These are phyloP conservation scores for Threskiornis aethiopicus DNA, from an alignment of 2,797 vertebrate species.

Conservation along the genomic window DNA sequence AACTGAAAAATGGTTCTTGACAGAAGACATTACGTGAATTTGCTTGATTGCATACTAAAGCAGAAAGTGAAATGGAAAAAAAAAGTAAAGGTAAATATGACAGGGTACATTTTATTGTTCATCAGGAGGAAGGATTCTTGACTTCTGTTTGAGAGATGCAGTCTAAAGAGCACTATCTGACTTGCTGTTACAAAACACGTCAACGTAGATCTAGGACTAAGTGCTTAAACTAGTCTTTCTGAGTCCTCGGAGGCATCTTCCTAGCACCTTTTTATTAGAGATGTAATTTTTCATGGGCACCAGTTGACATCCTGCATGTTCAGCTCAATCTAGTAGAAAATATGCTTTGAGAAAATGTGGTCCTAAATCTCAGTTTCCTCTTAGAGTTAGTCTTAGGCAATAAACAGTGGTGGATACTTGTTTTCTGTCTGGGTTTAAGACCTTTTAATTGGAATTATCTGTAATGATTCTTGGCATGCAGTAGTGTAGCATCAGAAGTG, in stretches of 20 bases:
- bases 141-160: neutral
- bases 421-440: neutral
- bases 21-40: neutral
- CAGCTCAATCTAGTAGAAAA: neutral
- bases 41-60: neutral
- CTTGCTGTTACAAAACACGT: neutral
- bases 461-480: neutral
- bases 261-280: neutral
- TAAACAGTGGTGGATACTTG: neutral
- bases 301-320: neutral
- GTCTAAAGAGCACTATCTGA: neutral
- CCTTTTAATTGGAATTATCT: neutral
- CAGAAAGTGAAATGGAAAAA: neutral
- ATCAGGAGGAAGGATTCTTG: neutral
- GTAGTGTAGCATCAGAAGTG: neutral
- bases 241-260: neutral
- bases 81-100: neutral
- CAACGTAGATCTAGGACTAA: neutral
- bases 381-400: neutral
- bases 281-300: neutral
- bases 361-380: neutral
- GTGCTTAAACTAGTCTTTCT: neutral
- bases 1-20: neutral
- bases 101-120: accelerated
- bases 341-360: neutral